Evolutionary conservation across 2,797 vertebrate genomes (phyloP), one percentile per base, ranked within the genome.

Genomic region (Arrhamphus sclerolepis): DNA sequence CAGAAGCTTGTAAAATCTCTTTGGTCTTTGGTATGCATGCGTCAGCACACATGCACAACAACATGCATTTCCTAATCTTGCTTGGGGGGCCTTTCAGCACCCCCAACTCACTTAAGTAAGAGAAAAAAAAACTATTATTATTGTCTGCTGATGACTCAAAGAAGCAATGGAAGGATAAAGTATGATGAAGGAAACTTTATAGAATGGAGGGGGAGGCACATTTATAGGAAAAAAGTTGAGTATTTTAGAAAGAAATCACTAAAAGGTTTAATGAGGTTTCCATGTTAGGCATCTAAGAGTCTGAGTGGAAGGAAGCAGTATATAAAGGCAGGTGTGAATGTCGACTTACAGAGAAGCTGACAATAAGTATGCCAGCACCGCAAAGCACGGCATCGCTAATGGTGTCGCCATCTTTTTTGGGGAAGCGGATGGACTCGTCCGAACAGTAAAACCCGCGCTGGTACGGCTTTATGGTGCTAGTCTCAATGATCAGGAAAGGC

Each of bases 401-500:
- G 39, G 97, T 99, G 84, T 99, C 97, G 69, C 94, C 94, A 1
- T 92, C 93, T 93, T 99, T 98, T 94, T 89, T 85, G 1, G 96
- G 97, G 89, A 95, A 99, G 92, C 92, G 93, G 94, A 99, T 98
- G 91, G 96, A 98, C 88, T 98, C 95, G 1, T 99, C 97, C 4
- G 90, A 94, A 83, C 97, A 99, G 93, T 98, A 99, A 94, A 99
- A 99, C 77, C 97, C 97, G 69, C 97, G 93, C 67, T 91, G 93
- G 90, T 98, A 98, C 65, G 97, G 96, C 77, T 95, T 92, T 89
- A 98, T 95, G 92, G 94, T 95, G 94, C 96, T 98, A 52, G 96
- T 96, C 94, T 98, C 96, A 70, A 98, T 97, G 92, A 99, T 95
- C 92, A 99, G 93, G 94, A 99, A 98, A 86, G 97, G 97, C 86